Evolutionary conservation across 2,888 invertebrate species (phyloP).

Genomic region (Sarcophaga variegata): DNA sequence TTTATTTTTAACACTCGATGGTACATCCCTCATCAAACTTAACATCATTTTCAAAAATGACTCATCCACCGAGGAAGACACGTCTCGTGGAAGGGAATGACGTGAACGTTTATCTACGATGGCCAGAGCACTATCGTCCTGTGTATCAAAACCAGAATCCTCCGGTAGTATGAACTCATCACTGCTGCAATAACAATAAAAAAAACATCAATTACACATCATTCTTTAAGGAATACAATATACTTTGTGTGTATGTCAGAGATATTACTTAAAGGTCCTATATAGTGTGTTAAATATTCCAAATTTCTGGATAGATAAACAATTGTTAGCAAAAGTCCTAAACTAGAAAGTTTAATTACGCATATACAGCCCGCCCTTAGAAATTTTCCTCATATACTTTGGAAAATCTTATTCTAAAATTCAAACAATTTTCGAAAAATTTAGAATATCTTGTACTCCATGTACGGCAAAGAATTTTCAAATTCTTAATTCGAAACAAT

Average conservation of each 20-base stretch:
- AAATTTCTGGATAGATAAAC: too few relatives aligned
- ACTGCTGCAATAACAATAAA: slow-evolving; percentile 39
- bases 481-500: too few relatives aligned
- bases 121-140: slow-evolving; percentile 38
- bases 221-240: not conserved
- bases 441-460: too few relatives aligned
- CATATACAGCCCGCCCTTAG: too few relatives aligned
- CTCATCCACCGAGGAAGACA: slow-evolving; percentile 32
- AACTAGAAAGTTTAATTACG: too few relatives aligned
- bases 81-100: not conserved
- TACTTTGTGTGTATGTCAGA: not conserved
- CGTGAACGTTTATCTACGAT: not conserved
- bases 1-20: slow-evolving; percentile 59
- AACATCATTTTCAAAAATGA: slow-evolving; percentile 65
- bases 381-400: too few relatives aligned
- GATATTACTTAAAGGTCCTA: too few relatives aligned
- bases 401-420: too few relatives aligned
- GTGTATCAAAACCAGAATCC: slow-evolving; percentile 56
- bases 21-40: slow-evolving; percentile 61
- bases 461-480: too few relatives aligned
- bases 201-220: not conserved
- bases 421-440: too few relatives aligned
- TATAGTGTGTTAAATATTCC: too few relatives aligned
- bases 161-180: slow-evolving; percentile 44
- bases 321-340: too few relatives aligned